Conservation (phyloP, 2,888 invertebrate genomes). For the Euplexia lucipara region DNA sequence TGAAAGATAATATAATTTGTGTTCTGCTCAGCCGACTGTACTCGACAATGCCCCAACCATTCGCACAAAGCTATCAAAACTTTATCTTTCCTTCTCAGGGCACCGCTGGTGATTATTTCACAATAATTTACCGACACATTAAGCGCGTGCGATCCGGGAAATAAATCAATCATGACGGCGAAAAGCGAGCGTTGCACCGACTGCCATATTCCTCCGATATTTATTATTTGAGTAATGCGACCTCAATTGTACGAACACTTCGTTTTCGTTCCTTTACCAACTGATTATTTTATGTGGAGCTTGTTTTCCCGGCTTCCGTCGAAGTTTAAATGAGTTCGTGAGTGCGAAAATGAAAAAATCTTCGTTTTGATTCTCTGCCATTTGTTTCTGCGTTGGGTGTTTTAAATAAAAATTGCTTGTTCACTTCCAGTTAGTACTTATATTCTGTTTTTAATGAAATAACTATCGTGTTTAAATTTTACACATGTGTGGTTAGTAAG, state of each 20-base stretch:
- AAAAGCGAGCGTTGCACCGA: constrained; percentile 40
- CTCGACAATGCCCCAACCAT: background rate
- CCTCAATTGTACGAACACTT: constrained; percentile 28
- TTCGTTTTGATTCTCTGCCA: constrained; percentile 23
- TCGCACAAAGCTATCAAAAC: background rate
- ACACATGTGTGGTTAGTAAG: too few species aligned
- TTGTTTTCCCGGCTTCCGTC: constrained; percentile 31
- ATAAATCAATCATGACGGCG: constrained; percentile 58
- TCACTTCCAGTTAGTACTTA: too few species aligned
- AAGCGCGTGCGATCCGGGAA: constrained; percentile 30
- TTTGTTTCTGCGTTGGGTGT: constrained; percentile 23
- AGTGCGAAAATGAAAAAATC: constrained; percentile 35
- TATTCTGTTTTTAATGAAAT: too few species aligned
- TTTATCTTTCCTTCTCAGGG: constrained; percentile 29
- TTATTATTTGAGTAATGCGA: constrained; percentile 52
- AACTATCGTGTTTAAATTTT: too few species aligned
- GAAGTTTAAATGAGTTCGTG: constrained; percentile 47
- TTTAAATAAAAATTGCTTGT: constrained; percentile 19
- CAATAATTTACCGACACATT: constrained; percentile 46
- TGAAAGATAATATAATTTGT: background rate
- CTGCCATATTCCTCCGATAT: constrained; percentile 40
- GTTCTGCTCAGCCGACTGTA: background rate
- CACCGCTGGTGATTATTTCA: constrained; percentile 30
- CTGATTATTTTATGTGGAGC: constrained; percentile 33
- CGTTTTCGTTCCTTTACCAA: constrained; percentile 12